Evolutionary conservation across 35 echinoderm and acorn worm genomes (phyloP).

Genomic region (Stichopus chloronotus): DNA sequence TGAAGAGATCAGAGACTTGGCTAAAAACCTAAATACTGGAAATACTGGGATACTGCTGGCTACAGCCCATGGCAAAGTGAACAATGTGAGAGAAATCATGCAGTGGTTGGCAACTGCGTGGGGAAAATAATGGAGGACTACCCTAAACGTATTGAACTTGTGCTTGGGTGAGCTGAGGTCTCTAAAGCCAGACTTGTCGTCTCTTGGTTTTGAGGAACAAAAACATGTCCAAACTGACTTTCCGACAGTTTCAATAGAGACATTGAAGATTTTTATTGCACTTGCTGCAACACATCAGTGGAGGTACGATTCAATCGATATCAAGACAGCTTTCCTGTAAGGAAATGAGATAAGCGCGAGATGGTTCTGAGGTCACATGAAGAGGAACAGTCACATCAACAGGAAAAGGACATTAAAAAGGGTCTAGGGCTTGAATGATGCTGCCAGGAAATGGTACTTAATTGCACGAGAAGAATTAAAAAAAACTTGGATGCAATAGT

Average conservation of each 20-base stretch:
- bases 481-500: too few relatives aligned
- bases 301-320: conserved; percentile 35
- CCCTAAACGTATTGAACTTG: background rate
- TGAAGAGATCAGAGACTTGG: conserved; percentile 28
- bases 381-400: background rate
- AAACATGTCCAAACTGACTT: background rate
- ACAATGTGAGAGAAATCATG: conserved; percentile 25
- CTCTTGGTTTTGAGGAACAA: conserved; percentile 43
- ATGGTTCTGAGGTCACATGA: conserved; percentile 15
- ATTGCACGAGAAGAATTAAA: background rate
- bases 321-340: conserved; percentile 42
- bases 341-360: conserved; percentile 36
- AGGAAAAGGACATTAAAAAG: background rate
- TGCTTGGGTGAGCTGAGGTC: conserved; percentile 1
- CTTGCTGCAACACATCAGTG: background rate
- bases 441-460: conserved; percentile 12
- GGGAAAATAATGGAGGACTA: conserved; percentile 27
- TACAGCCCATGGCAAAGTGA: conserved; percentile 34
- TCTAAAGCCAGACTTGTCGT: conserved; percentile 38
- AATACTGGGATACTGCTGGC: conserved; percentile 14
- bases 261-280: background rate
- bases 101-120: background rate
- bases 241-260: conserved; percentile 5
- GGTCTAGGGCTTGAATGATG: conserved; percentile 22
- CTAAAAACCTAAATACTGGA: conserved; percentile 52